A percentile compares a stretch with the other conserved stretches of the same genome.
Evolutionary conservation across 2,797 vertebrate genomes (phyloP).

Genomic region (Tinamus major): DNA sequence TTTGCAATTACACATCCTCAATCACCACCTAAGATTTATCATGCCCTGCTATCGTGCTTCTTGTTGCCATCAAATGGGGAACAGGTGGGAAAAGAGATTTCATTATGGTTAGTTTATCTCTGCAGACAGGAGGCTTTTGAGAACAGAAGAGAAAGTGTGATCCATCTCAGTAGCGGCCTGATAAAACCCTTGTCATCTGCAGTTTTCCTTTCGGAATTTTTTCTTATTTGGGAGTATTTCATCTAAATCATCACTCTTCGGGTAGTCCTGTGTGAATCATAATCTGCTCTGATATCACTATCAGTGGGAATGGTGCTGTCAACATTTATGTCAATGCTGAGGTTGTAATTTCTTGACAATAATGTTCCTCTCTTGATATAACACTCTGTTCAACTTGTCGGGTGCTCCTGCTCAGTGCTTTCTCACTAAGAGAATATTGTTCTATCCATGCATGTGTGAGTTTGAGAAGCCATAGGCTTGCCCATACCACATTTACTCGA

Average conservation of each 20-base stretch:
- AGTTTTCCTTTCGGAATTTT: slow-evolving; percentile 48
- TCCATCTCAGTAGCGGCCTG: slow-evolving; percentile 4
- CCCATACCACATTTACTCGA: neutral
- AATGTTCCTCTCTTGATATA: slow-evolving; percentile 75
- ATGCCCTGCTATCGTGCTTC: neutral
- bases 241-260: slow-evolving; percentile 77
- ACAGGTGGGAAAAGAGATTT: slow-evolving; percentile 23
- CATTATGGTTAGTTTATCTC: slow-evolving; percentile 51
- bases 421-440: neutral
- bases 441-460: neutral
- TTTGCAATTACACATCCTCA: neutral
- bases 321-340: slow-evolving; percentile 79
- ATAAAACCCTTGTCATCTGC: slow-evolving; percentile 59
- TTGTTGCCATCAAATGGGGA: neutral
- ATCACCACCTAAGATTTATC: slow-evolving; percentile 32
- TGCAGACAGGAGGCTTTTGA: slow-evolving; percentile 17
- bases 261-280: slow-evolving; percentile 76
- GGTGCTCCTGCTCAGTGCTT: slow-evolving; percentile 1
- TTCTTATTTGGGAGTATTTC: slow-evolving; percentile 73
- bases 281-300: slow-evolving; percentile 78
- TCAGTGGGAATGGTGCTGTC: slow-evolving; percentile 77
- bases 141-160: slow-evolving; percentile 13
- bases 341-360: slow-evolving; percentile 79
- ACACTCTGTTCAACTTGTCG: slow-evolving; percentile 50
- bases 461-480: neutral